Evolutionary conservation across 1,140 invertebrate genomes (phyloP).

Genomic region (Meloidogyne hapla): DNA sequence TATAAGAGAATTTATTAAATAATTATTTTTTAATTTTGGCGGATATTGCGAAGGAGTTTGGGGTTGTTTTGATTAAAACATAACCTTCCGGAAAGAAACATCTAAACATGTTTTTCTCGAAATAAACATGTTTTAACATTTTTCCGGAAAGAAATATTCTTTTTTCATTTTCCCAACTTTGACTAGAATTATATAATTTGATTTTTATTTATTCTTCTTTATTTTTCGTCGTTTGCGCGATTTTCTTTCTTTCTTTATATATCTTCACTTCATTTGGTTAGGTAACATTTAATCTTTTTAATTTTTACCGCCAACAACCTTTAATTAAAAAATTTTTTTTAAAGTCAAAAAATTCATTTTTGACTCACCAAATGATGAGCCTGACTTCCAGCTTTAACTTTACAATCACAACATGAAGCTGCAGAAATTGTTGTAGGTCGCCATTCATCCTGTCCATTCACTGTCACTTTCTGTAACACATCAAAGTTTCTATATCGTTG

Average conservation of each 20-base stretch:
- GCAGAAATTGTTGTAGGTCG: slow-evolving; percentile 44
- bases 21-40: too few species aligned
- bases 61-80: too few species aligned
- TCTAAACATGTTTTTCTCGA: too few species aligned
- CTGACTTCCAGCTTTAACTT: slow-evolving; percentile 50
- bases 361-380: slow-evolving; percentile 37
- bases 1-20: too few species aligned
- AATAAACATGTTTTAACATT: too few species aligned
- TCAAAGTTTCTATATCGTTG: slow-evolving; percentile 49
- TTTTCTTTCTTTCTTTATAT: neutral
- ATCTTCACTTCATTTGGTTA: neutral
- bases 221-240: too few species aligned
- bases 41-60: too few species aligned
- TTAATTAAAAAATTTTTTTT: neutral
- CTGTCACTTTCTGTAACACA: slow-evolving; percentile 35
- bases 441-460: slow-evolving; percentile 41
- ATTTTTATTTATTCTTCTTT: neutral
- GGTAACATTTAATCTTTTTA: neutral
- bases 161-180: neutral
- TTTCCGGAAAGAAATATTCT: too few species aligned
- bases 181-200: slow-evolving; percentile 3
- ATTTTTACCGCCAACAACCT: slow-evolving; percentile 26
- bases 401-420: slow-evolving; percentile 48
- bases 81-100: too few species aligned
- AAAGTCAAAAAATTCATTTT: neutral